Evolutionary conservation across 2,113 vertebrate species (phyloP), one percentile per base, ranked within the genome.

Genomic region (Solenodon paradoxus): DNA sequence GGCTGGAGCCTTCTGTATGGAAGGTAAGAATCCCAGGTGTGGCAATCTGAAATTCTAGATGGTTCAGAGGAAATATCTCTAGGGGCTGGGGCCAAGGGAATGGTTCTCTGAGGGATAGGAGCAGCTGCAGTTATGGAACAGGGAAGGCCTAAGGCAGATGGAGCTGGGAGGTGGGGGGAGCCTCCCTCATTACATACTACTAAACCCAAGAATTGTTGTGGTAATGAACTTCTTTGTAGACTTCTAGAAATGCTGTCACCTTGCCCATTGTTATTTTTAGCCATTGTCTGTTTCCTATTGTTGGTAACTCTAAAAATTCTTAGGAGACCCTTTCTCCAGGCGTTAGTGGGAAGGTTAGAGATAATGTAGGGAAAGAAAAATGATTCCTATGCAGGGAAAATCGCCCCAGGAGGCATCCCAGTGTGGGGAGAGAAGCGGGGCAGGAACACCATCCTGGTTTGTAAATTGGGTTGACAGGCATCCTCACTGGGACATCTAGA

Each of bases 231-330:
- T 90, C 88, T 75, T 87, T 68, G 72, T 57, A 78, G 95, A 51
- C 82, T 49, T 92, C n/a, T 38, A 81, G 95, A 96, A 88, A 79
- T 75, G 81, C 78, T 94, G 87, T 91, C 95, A 66, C 69, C 90
- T 93, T 95, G 94, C 61, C 81, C 64, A 30, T 80, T 88, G 86
- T 93, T 96, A 95, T 97, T 96, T 97, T 94, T 97, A 94, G 93
- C 86, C 83, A 89, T 96, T 93, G 92, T 96, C 96, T 95, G 55
- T 75, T 96, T 97, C 86, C 79, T 96, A n/a, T 95, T 96, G 89
- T 94, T 84, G 75, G 55, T 45, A 86, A 42, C 45, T 42, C 82
- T 59, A 88, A 49, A 90, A 82, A 83, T 86, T 96, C 93, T 83
- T 53, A 45, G 78, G 78, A 88, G 74, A 89, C 89, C 53, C 83